Evolutionary conservation across 2,888 invertebrate genomes (phyloP).

Genomic region (Drosophila trichaetosa): DNA sequence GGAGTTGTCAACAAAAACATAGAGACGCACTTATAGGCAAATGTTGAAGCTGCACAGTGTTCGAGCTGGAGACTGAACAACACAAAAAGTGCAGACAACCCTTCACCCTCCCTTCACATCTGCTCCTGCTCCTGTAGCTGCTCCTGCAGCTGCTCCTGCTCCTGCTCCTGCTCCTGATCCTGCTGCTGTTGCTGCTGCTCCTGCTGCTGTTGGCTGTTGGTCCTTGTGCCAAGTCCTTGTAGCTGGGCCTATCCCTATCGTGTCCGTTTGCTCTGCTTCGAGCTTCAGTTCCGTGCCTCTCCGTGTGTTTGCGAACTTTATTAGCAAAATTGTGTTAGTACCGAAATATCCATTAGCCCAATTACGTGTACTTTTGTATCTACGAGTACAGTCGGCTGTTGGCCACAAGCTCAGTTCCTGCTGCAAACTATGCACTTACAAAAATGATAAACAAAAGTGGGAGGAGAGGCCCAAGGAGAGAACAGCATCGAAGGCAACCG

Average conservation of each 20-base stretch:
- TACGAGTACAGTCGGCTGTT: conserved; percentile 20
- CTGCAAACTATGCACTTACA: neutral
- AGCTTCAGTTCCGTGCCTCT: conserved; percentile 15
- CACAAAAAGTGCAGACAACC: conserved; percentile 66
- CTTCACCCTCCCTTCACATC: too few species aligned
- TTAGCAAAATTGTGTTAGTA: conserved; percentile 81
- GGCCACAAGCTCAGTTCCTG: conserved; percentile 15
- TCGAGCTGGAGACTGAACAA: conserved; percentile 40
- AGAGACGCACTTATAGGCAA: conserved; percentile 73
- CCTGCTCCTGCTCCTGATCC: neutral
- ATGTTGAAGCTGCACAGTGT: conserved; percentile 43
- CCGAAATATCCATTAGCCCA: conserved; percentile 80
- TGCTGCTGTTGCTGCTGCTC: neutral
- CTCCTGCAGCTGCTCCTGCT: conserved; percentile 9
- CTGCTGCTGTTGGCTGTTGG: conserved; percentile 22
- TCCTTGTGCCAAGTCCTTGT: conserved; percentile 30
- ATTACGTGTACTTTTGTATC: conserved; percentile 79
- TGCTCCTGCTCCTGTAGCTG: neutral
- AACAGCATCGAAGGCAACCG: conserved; percentile 28
- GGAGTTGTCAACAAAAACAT: conserved; percentile 78
- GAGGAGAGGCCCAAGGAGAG: conserved; percentile 42
- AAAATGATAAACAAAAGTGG: conserved; percentile 61
- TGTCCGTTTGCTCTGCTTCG: conserved; percentile 32
- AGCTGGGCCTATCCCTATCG: conserved; percentile 11
- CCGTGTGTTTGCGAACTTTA: conserved; percentile 75